Base-by-base conservation (phyloP, 2,888 invertebrate species). In the Tiliacea citrago region DNA sequence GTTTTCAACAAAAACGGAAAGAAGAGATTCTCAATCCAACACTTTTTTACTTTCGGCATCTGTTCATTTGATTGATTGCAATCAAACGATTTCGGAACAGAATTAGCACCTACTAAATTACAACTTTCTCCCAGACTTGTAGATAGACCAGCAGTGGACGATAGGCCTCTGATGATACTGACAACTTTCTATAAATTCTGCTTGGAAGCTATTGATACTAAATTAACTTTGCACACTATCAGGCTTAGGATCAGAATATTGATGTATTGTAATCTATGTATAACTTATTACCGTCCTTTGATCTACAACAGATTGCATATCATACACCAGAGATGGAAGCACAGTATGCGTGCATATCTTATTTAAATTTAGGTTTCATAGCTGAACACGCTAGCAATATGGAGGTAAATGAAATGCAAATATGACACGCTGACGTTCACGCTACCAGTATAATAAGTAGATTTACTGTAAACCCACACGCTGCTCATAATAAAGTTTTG, bases 321-420 rank as follows among this genome's bases (percentile, higher is more conserved):
- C 53, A 12, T 45, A 39, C 13, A 39, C 21, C 16, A 51, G 18
- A 60, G 58, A 68, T 73, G 29, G 57, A 55, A 77, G 61, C 77
- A n/a, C 18, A 49, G 58, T 60, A 57, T 29, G 29, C 53, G 70
- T 74, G 79, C 79, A 82, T 63, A 82, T 74, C 45, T 75, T 72
- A 83, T 83, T 73, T 73, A 83, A 80, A 83, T 80, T 83, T 80
- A 67, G 51, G 73, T 76, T 82, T 68, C 75, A 71, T 71, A 68
- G 61, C 73, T 61, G 57, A 70, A 72, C 55, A 73, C 24, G 72
- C 49, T 1, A 51, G 77, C 80, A 70, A 80, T 80, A 76, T 82
- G 60, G 53, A 79, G 73, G 73, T 73, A 71, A 83, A 82, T 80
- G 47, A 80, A 63, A 83, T 82, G 83, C 81, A 81, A 82, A 82